Evolutionary conservation across 2,888 invertebrate species (phyloP), one percentile per base, ranked within the genome.

Genomic region (Sphecodes monilicornis): DNA sequence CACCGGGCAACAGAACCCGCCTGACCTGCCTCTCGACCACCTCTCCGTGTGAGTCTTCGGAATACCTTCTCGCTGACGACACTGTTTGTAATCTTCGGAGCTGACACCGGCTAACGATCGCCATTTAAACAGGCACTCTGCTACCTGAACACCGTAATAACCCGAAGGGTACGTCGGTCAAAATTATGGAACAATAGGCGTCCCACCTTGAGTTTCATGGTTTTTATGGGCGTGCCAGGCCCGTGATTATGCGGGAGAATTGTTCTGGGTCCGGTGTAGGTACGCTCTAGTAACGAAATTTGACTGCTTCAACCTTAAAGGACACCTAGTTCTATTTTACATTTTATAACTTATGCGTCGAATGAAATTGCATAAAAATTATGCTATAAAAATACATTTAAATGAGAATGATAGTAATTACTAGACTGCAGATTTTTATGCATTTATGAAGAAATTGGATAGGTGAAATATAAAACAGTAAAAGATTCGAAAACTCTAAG

Each of bases 51-150:
- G 29, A 18, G 54, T 66, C 60, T 10, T 39, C 36, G 64, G 64
- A 82, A 87, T 85, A 76, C 76, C 85, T 78, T 66, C 46, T 43
- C 73, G 76, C 57, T 76, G 78, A 82, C 85, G 85, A 78, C 71
- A 76, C 39, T 85, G 66, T 82, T 82, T 77, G 79, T 50, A 74
- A 82, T 82, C 79, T 72, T 82, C 66, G 64, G 41, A 26, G 43
- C 76, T 54, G 39, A 73, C 71, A 83, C 69, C 72, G 76, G 39
- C 78, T 69, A 72, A 82, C 77, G 69, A 75, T 77, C 78, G 68
- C 73, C 46, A 57, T 60, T 72, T 66, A 69, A 76, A 79, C 64
- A 64, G 26, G 60, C 60, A 26, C 60, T 54, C 71, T 54, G 36
- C 70, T 86, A 89, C 83, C 84, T 82, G 85, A 64, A 73, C 18